Base-by-base conservation (phyloP, 2,113 vertebrate species). In the Heterotis niloticus region DNA sequence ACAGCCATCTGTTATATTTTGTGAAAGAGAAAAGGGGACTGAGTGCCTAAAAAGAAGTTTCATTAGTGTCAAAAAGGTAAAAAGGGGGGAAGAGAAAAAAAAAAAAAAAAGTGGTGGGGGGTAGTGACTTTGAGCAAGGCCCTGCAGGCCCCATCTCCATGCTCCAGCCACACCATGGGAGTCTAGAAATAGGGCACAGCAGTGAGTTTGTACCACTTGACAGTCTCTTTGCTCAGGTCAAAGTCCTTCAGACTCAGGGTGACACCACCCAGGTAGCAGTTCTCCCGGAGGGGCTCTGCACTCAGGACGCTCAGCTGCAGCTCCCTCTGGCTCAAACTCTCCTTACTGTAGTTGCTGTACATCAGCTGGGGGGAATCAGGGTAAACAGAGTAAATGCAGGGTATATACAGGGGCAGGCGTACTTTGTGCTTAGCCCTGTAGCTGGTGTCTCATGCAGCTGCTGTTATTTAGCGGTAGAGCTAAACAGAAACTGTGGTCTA, bases 271-370 rank as follows among this genome's bases (percentile, higher is more conserved):
- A 99, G 90, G 86, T 94, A 99, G 89, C 94, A 96, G 90, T 99
- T 99, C 88, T 99, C 98, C 26, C 97, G 94, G 78, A 99, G 89
- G 0, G 97, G 97, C 85, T 99, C 98, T 1, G 97, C 95, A 57
- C 97, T 99, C 80, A 99, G 96, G 77, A 98, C 97, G 12, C 96
- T 98, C 75, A 99, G 88, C 72, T 98, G 98, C 24, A 99, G 94
- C 82, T 98, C 95, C 77, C 95, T 92, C 84, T 98, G 95, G 77
- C 92, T 93, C 83, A 99, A 85, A 3, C 91, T 94, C 83, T 99
- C 97, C 90, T 95, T 95, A 90, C 94, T 98, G 85, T 96, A 96
- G 76, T 95, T 94, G 20, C 89, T 97, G 90, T 99, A 99, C 81
- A 99, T 96, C 80, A 99, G 91, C 98, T 99, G 84, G 1, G 85